Evolutionary conservation across 1,140 invertebrate species (phyloP).

Genomic region (Drosophila lacertosa): DNA sequence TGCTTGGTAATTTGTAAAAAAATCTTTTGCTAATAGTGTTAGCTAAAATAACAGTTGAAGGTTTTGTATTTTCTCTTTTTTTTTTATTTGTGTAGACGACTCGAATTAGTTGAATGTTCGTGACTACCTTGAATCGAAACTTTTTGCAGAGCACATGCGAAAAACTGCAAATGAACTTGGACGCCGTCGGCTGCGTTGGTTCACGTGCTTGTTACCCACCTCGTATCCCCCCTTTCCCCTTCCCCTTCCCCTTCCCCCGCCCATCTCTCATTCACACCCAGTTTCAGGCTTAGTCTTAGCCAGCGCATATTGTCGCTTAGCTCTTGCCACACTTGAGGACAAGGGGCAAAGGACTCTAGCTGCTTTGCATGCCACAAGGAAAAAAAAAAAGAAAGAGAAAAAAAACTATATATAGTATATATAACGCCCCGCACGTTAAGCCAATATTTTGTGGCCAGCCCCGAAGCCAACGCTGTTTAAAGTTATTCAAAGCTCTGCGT

Average conservation of each 20-base stretch:
- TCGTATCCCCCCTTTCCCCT: not conserved
- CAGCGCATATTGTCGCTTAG: constrained; percentile 57
- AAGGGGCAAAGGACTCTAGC: not conserved
- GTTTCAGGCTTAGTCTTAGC: constrained; percentile 35
- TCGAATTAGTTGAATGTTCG: constrained; percentile 36
- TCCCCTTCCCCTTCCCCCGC: not conserved
- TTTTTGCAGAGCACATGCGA: constrained; percentile 32
- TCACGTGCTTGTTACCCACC: constrained; percentile 18
- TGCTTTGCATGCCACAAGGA: constrained; percentile 35
- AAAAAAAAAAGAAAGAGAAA: constrained; percentile 53
- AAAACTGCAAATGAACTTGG: constrained; percentile 75
- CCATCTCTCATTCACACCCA: not conserved
- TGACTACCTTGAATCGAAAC: constrained; percentile 19
- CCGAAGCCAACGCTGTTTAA: constrained; percentile 50
- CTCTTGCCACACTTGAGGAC: constrained; percentile 17
- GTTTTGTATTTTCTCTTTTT: too few relatives aligned
- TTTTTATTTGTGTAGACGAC: too few relatives aligned
- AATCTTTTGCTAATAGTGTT: constrained; percentile 5
- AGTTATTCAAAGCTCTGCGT: constrained; percentile 69
- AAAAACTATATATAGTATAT: constrained; percentile 3
- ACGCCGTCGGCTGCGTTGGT: constrained; percentile 23
- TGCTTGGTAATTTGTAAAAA: not conserved
- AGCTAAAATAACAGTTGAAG: not conserved
- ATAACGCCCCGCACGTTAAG: constrained; percentile 69
- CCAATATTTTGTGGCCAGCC: constrained; percentile 69